phyloP scores from a whole-genome alignment of 1,140 invertebrate genomes.

The Bicyclus anynana region DNA sequence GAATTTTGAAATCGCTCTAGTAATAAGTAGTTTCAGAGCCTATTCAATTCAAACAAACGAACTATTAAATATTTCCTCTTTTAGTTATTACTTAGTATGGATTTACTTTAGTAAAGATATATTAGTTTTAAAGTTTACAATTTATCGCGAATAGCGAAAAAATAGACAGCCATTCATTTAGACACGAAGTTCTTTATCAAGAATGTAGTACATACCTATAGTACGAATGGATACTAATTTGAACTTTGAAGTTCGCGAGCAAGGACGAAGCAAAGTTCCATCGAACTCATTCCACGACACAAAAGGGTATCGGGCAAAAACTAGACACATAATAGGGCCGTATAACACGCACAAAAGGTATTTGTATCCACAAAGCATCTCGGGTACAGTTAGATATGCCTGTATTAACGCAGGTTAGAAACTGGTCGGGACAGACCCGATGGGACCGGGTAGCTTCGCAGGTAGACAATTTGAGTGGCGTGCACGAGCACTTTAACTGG shows the following conservation, averaged over 20 bases:
- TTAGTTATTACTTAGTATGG: too few species aligned
- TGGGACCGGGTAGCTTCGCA: constrained; percentile 52
- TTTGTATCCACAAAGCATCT: constrained; percentile 15
- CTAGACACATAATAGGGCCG: not conserved
- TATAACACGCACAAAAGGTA: not conserved
- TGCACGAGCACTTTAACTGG: too few species aligned
- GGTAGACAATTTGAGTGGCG: constrained; percentile 53
- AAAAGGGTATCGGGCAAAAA: not conserved
- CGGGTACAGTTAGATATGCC: constrained; percentile 23
- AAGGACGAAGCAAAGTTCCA: not conserved
- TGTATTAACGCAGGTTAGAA: constrained; percentile 38
- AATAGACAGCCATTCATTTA: too few species aligned
- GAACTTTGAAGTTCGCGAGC: not conserved
- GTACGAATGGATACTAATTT: not conserved
- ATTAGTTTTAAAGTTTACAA: too few species aligned
- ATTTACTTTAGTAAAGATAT: too few species aligned
- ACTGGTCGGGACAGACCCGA: constrained; percentile 36
- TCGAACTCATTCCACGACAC: not conserved
- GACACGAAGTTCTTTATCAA: too few species aligned
- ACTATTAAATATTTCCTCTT: too few species aligned
- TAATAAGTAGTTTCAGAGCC: too few species aligned
- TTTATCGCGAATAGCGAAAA: too few species aligned
- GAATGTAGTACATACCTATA: too few species aligned
- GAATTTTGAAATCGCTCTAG: too few species aligned
- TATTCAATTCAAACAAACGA: too few species aligned